Evolutionary conservation across 2,797 vertebrate species (phyloP).

Genomic region (Remorina albescens): DNA sequence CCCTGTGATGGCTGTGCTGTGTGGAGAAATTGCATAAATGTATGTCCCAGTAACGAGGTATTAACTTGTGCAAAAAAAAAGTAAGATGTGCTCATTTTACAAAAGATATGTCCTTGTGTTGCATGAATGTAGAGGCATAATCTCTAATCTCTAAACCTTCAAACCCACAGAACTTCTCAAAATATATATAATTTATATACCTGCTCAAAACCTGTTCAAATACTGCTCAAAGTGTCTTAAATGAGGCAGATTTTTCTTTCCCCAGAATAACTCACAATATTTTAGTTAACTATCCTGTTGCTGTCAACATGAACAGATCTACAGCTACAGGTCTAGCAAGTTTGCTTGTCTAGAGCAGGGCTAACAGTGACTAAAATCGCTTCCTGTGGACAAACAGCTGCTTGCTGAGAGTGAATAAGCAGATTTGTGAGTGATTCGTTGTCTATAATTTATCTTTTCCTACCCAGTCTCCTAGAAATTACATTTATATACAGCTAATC

Average conservation of each 20-base stretch:
- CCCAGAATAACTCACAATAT: neutral
- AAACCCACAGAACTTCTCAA: constrained; percentile 15
- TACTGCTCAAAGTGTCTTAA: neutral
- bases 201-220: neutral
- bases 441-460: neutral
- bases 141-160: constrained; percentile 36
- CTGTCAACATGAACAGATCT: neutral
- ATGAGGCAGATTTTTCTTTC: neutral
- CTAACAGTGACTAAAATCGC: neutral
- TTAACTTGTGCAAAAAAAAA: constrained; percentile 35
- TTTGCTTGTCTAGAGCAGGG: neutral
- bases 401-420: neutral
- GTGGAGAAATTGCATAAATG: constrained; percentile 11
- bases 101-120: constrained; percentile 30
- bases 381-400: neutral
- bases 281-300: neutral
- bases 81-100: constrained; percentile 10
- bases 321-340: neutral
- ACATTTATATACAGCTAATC: neutral
- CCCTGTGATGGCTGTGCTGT: neutral
- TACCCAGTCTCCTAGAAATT: neutral
- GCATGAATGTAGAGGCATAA: constrained; percentile 28
- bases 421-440: neutral
- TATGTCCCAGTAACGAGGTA: constrained; percentile 12
- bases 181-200: neutral